Percentiles rank a stretch among this genome's conserved stretches.
These are phyloP conservation scores for Achatina immaculata DNA, from an alignment of 1,140 invertebrate species.

Conservation along the genomic window DNA sequence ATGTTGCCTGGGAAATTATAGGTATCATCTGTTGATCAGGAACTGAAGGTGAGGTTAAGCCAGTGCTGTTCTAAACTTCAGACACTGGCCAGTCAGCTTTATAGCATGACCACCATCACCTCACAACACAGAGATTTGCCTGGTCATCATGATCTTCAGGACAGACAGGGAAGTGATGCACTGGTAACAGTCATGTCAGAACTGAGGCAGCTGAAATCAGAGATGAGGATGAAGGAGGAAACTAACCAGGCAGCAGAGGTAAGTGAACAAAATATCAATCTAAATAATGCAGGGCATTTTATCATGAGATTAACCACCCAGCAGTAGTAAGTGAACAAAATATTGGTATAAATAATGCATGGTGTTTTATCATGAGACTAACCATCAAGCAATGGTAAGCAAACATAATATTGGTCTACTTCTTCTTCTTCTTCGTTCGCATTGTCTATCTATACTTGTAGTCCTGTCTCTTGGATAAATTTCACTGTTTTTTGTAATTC, in stretches of 20 bases:
- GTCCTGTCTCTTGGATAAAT: too few relatives aligned
- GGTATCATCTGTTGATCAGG: conserved; percentile 3
- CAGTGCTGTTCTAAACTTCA: conserved; percentile 30
- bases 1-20: neutral
- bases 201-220: conserved; percentile 6
- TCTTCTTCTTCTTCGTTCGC: too few relatives aligned
- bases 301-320: too few relatives aligned
- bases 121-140: neutral
- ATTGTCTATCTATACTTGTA: too few relatives aligned
- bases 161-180: neutral
- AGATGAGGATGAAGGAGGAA: conserved; percentile 21
- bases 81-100: neutral
- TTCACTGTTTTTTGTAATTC: too few relatives aligned
- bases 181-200: conserved; percentile 5
- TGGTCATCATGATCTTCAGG: neutral
- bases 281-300: too few relatives aligned
- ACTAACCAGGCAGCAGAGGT: neutral
- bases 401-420: too few relatives aligned
- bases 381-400: too few relatives aligned
- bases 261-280: neutral
- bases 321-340: too few relatives aligned
- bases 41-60: conserved; percentile 3
- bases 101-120: conserved; percentile 1
- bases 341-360: too few relatives aligned
- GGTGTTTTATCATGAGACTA: too few relatives aligned